Evolutionary conservation across 2,797 vertebrate species (phyloP).

Genomic region (Rhinella marina): DNA sequence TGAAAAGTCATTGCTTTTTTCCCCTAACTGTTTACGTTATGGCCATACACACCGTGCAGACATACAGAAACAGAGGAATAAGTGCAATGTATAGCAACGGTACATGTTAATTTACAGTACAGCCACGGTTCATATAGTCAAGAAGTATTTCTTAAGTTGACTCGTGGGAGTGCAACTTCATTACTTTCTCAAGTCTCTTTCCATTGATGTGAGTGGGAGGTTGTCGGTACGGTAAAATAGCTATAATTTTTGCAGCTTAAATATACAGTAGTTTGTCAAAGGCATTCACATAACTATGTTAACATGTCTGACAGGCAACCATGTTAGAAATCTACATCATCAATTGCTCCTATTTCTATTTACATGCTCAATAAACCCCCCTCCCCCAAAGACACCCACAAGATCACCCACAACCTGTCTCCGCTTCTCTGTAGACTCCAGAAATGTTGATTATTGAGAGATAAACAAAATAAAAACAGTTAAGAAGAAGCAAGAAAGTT

Average conservation of each 20-base stretch:
- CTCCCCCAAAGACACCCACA: not conserved
- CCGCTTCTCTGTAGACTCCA: too few species aligned
- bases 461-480: not conserved
- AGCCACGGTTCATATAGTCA: not conserved
- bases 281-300: conserved; percentile 18
- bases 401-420: not conserved
- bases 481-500: not conserved
- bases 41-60: not conserved
- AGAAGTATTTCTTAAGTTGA: conserved; percentile 7
- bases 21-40: not conserved
- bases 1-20: not conserved
- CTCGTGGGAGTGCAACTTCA: conserved; percentile 22
- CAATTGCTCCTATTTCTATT: not conserved
- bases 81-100: not conserved
- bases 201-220: conserved; percentile 37
- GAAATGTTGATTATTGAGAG: not conserved
- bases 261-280: conserved; percentile 36
- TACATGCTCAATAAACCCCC: not conserved
- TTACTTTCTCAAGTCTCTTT: conserved; percentile 24
- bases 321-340: conserved; percentile 16
- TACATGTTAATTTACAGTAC: not conserved
- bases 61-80: not conserved
- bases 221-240: conserved; percentile 15
- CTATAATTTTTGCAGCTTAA: conserved; percentile 40
- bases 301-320: conserved; percentile 21